A percentile compares a stretch with the other conserved stretches of the same genome.
Conservation (phyloP, 2,888 invertebrate species). For the Trachelus stipa region DNA sequence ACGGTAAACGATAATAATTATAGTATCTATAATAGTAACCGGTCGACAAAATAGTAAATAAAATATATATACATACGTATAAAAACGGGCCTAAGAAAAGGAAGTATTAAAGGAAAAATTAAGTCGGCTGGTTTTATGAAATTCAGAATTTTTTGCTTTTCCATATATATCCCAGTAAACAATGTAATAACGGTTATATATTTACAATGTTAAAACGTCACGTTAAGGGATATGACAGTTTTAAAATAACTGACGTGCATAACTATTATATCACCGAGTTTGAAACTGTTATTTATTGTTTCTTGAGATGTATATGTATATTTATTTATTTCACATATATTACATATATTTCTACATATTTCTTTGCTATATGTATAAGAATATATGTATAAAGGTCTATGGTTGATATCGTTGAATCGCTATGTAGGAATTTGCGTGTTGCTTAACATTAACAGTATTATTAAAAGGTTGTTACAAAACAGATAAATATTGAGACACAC, state of each 20-base stretch:
- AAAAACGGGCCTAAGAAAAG: not conserved
- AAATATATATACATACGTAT: not conserved
- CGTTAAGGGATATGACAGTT: not conserved
- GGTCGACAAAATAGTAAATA: not conserved
- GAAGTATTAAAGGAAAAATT: not conserved
- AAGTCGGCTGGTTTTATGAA: not conserved
- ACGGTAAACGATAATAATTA: not conserved
- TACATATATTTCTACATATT: not conserved
- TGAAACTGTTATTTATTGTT: not conserved
- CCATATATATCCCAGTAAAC: not conserved
- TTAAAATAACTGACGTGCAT: not conserved
- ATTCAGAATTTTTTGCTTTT: not conserved
- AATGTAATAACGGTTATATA: not conserved
- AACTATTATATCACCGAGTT: not conserved
- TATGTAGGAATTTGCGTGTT: not conserved
- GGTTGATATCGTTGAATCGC: not conserved
- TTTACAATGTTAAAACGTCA: not conserved
- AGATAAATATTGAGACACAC: slow-evolving; percentile 9
- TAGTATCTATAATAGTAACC: not conserved
- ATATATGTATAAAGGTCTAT: not conserved
- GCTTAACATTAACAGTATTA: slow-evolving; percentile 29
- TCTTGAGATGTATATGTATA: not conserved
- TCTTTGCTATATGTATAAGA: not conserved
- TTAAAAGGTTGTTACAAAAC: slow-evolving; percentile 24
- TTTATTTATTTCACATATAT: not conserved